Base-by-base conservation (phyloP, 2,797 vertebrate genomes). In the Anas bahamensis region DNA sequence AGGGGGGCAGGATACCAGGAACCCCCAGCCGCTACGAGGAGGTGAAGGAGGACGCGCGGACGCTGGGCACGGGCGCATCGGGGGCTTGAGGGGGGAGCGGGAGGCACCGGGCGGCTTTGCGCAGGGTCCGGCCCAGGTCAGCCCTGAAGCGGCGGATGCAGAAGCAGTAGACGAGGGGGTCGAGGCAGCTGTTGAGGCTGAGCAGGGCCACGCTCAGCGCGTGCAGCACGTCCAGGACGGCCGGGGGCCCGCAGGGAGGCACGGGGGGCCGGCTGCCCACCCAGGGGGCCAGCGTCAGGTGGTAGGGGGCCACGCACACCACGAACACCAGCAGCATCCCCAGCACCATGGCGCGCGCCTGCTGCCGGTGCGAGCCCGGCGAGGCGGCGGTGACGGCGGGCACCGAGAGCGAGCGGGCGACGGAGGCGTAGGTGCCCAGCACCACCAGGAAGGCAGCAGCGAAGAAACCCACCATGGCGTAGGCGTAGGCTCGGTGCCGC, bases 141-240 rank as follows among this genome's bases (percentile, higher is more conserved):
- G 84, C 48, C 7, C 87, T 83, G 95, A 97, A 97, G 66, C 91
- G 50, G 24, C 69, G 87, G 70, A 97, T 84, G 8, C 86, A 97
- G 83, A 97, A 98, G 92, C 96, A 97, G 72, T 96, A 97, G 83
- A 97, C 42, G 11, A 97, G 89, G 3, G 94, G 96, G 66, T 97
- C 97, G 13, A 97, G 86, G 93, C 97, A 97, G 93, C 97, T 97
- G 91, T 97, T 97, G 89, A 97, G 92, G 86, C 97, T 97, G 63
- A 98, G 94, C 90, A 98, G 87, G 44, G 88, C 97, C 79, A 97
- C 83, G 1, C 95, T 97, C 68, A 97, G 73, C 0, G 65, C 56
- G 63, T 97, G 96, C 63, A 96, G 87, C 81, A 97, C 46, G 0
- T 97, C 84, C 39, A 96, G 80, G 10, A 75, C 13, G 16, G 83